These are phyloP conservation scores for Spinibarbus caldwelli DNA, from an alignment of 2,797 vertebrate genomes.

Conservation along the genomic window DNA sequence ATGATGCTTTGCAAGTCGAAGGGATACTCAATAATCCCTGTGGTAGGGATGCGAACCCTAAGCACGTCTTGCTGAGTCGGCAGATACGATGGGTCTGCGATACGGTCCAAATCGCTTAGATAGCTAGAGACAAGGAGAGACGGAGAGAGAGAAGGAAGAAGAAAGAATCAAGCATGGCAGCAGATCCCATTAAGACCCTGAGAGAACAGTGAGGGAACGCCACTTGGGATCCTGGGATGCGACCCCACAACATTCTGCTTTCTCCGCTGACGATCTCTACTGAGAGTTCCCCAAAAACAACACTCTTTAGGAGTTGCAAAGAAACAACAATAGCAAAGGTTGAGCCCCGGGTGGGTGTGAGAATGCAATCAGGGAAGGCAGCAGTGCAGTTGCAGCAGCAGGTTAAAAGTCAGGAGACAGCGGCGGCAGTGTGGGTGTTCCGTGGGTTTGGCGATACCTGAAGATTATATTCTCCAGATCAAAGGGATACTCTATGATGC, in stretches of 20 bases:
- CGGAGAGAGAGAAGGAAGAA: slow-evolving; percentile 63
- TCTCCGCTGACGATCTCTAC: background rate
- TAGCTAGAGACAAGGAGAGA: slow-evolving; percentile 75
- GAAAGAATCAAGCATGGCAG: slow-evolving; percentile 67
- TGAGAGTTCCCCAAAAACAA: background rate
- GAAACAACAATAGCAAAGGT: slow-evolving; percentile 31
- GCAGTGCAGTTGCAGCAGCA: slow-evolving; percentile 60
- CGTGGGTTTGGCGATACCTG: slow-evolving; percentile 74
- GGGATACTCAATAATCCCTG: slow-evolving; percentile 86
- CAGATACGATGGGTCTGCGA: slow-evolving; percentile 81
- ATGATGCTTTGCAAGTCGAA: slow-evolving; percentile 89
- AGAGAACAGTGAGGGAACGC: background rate
- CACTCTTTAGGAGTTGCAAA: background rate
- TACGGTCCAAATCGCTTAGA: slow-evolving; percentile 86
- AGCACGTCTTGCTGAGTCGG: slow-evolving; percentile 87
- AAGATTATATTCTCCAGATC: slow-evolving; percentile 81
- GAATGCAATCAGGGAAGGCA: slow-evolving; percentile 67
- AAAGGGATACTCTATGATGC: slow-evolving; percentile 83
- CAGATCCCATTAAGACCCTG: slow-evolving; percentile 67
- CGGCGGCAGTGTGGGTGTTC: slow-evolving; percentile 60
- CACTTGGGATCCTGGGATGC: background rate
- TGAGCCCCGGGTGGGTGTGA: slow-evolving; percentile 55
- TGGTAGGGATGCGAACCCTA: slow-evolving; percentile 87
- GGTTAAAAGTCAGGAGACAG: slow-evolving; percentile 60
- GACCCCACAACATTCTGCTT: background rate